Conservation (phyloP, 92 coral and sea anemone genomes). For the Umimayanthus kanabou region DNA sequence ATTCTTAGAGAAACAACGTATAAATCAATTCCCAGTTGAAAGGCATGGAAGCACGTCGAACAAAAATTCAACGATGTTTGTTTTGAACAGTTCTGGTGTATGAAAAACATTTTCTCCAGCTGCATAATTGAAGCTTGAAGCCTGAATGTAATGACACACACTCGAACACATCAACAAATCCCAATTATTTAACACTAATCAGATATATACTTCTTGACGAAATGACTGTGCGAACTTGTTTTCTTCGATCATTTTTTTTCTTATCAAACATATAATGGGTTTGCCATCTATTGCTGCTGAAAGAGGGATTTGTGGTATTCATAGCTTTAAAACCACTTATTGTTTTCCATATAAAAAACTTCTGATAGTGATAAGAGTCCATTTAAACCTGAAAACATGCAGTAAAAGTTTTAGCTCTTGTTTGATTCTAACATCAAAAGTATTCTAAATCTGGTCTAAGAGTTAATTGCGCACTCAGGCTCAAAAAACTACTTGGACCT, state of each 20-base stretch:
- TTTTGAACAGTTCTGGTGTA: not conserved
- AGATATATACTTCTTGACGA: not conserved
- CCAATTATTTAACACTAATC: not conserved
- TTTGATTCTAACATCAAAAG: not conserved
- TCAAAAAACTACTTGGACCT: not conserved
- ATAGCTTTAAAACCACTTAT: not conserved
- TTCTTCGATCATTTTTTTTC: not conserved
- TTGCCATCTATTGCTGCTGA: conserved; percentile 1
- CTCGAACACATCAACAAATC: not conserved
- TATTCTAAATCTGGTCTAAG: not conserved
- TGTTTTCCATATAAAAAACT: not conserved
- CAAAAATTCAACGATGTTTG: not conserved
- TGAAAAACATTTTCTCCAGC: not conserved
- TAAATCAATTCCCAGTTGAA: not conserved
- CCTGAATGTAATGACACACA: not conserved
- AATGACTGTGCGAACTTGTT: not conserved
- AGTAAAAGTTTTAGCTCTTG: not conserved
- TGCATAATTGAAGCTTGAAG: not conserved
- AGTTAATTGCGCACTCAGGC: no score
- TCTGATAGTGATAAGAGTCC: not conserved
- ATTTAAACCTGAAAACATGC: not conserved
- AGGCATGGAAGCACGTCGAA: not conserved
- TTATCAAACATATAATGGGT: not conserved
- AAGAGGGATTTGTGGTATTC: not conserved
- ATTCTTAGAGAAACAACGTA: not conserved